Evolutionary conservation across 2,888 invertebrate genomes (phyloP), one percentile per base, ranked within the genome.

Genomic region (Falcaria lacertinaria): DNA sequence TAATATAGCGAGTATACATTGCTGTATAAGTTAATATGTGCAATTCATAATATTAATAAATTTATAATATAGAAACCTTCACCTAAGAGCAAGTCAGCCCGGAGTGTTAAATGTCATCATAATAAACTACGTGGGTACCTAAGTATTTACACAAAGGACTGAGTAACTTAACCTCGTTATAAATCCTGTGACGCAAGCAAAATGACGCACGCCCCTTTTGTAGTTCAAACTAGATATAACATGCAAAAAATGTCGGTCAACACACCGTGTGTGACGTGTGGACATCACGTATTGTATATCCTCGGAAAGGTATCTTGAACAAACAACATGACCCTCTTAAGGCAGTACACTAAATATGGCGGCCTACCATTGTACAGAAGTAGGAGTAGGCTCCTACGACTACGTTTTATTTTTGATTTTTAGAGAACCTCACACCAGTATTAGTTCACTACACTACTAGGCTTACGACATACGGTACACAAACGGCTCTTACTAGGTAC

Each of bases 181-280:
- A 6, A 22, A 15, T 37, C 37, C 37, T 25, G 37, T 37, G 37
- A 37, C 37, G 37, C 37, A 37, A 7, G 37, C 4, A 25, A 28
- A 37, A 37, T 37, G 37, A 37, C 37, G 37, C 37, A 37, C 37
- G 22, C 7, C 8, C 15, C 37, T 37, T 37, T 37, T 22, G 22
- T 32, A 16, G 32, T 32, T 14, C 41, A 33, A 43, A 34, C 38
- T 35, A 41, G 41, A 42, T 47, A 38, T 34, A 45, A 39, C 36
- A 36, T 34, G 43, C 17, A 42, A 43, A 47, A 54, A 49, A 54
- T 52, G 49, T 52, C 45, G 45, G 44, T 51, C 50, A 62, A 48
- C 47, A 48, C 47, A 43, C 46, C 42, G 53, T 64, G 61, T 43
- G 53, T 64, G 61, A 69, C 67, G 62, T 11, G 28, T 64, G 48